Base-by-base conservation (phyloP, 2,113 vertebrate genomes). In the Phrynocephalus versicolor region DNA sequence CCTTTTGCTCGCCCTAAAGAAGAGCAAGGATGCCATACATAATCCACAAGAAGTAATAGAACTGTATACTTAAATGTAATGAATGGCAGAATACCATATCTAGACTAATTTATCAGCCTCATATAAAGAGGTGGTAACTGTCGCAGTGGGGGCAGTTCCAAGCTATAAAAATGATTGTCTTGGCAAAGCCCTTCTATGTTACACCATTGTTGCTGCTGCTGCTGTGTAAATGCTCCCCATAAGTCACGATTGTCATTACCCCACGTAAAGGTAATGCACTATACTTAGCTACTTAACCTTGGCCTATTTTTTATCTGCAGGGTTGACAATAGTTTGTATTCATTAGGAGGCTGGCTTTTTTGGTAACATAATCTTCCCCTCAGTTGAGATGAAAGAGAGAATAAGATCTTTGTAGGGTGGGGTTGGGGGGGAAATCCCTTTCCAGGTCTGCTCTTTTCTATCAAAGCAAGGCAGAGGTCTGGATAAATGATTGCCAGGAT, bases 281-380 rank as follows among this genome's bases (percentile, higher is more conserved):
- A 93, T 91, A 91, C 92, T 94, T 94, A 93, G 89, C 79, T 92
- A 85, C 92, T 93, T 92, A 93, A 93, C 93, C 93, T 92, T 90
- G 87, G 74, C 88, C 88, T 93, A 88, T 93, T 92, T 92, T 89
- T 92, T 94, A 95, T 89, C 87, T 89, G 45, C n/a, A 73, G 85
- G 87, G 84, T 90, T 0, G 27, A 93, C 91, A 93, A 88, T 88
- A 92, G 89, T 93, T 93, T 92, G 74, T 88, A 93, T 92, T 94
- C 91, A 91, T 93, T 89, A 91, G 45, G 39, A 88, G 74, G 74
- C 7, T 85, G 89, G 88, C 92, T 94, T 94, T 85, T 93, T 93
- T 94, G 91, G 92, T 91, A 95, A 93, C 87, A 69, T 94, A 94
- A 95, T 93, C 92, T 89, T 88, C 91, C 83, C 78, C 89, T 92